Base-by-base conservation (phyloP, 30 jellyfish, hydroid and myxozoan genomes). In the Aurelia sp. region DNA sequence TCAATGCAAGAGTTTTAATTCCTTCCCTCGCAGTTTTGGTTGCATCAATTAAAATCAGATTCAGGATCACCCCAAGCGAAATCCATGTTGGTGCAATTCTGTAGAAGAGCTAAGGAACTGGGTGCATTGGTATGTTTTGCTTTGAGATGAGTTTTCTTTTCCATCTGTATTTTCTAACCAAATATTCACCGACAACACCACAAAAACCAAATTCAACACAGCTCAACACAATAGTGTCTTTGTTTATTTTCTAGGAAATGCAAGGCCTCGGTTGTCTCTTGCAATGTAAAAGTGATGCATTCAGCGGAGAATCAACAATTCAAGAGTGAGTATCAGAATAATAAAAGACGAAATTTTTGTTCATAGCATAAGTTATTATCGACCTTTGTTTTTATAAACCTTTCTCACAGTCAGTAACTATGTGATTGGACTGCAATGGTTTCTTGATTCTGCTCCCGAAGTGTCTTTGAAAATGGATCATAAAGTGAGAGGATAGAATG, bases 281-380 rank as follows among this genome's bases (percentile, higher is more conserved):
- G 30, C 85, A 82, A 53, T 82, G 91, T 77, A 69, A 74, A 60
- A 47, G 66, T 19, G 91, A 82, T 44, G 91, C 84, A 50, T 82
- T 82, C 35, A 61, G 79, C 22, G 91, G 91, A 33, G 40, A 57
- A 2, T 30, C 89, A 9, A 70, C 73, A 7, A 62, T 79, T 51
- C 33, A 65, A 10, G 64, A 66, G 89, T 79, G 62, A 77, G 55
- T 44, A 44, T 44, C 0, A 5, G 55, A 44, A 5, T 13, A 44
- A 44, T 44, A 44, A 44, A 44, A 44, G 3, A 44, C 16, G 15
- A 44, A 1, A 44, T 44, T 44, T 10, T 44, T 44, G 55, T 44
- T 8, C 15, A 44, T 44, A 7, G 50, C 50, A 37, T 37, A 37
- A 37, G 10, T 37, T 37, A 37, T 37, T 37, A 35, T 35, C n/a